Evolutionary conservation across 2,888 invertebrate genomes (phyloP).

Genomic region (Adelphocoris suturalis): DNA sequence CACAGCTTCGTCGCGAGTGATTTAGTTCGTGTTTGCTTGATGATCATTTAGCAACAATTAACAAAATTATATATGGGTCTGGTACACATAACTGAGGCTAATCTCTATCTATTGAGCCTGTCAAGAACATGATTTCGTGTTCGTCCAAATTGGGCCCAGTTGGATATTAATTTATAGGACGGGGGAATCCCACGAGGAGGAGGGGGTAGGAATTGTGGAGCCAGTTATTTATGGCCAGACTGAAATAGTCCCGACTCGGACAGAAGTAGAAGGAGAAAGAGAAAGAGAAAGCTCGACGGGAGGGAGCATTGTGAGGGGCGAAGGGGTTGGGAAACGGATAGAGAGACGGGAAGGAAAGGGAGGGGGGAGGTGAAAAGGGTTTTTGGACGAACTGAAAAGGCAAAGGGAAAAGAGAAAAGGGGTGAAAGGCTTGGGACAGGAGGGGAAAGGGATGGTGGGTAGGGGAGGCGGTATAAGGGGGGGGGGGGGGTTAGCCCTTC

Average conservation of each 20-base stretch:
- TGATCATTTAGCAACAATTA: too few relatives aligned
- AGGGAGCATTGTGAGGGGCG: conserved; percentile 7
- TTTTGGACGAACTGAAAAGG: conserved; percentile 62
- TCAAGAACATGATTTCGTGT: conserved; percentile 16
- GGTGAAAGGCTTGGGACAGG: conserved; percentile 46
- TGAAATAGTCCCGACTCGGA: conserved; percentile 64
- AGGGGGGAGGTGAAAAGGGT: conserved; percentile 44
- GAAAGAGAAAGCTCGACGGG: conserved; percentile 18
- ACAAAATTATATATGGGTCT: too few relatives aligned
- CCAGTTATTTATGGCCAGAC: conserved; percentile 66
- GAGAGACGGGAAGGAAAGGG: conserved; percentile 15
- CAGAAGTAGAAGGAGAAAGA: conserved; percentile 43
- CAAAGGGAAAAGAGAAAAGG: conserved; percentile 46
- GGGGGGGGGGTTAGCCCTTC: conserved; percentile 30
- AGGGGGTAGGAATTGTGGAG: conserved; percentile 44
- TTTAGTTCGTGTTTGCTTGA: too few relatives aligned
- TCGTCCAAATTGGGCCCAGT: conserved; percentile 16
- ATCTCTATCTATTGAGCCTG: conserved; percentile 4
- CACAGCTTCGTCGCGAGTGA: too few relatives aligned
- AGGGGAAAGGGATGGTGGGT: background rate
- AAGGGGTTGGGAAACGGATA: conserved; percentile 23
- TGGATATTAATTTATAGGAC: conserved; percentile 31
- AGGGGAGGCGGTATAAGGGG: background rate
- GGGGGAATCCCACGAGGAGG: background rate
- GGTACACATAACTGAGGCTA: background rate